Evolutionary conservation across 2,113 vertebrate genomes (phyloP), one percentile per base, ranked within the genome.

Genomic region (Carollia perspicillata): DNA sequence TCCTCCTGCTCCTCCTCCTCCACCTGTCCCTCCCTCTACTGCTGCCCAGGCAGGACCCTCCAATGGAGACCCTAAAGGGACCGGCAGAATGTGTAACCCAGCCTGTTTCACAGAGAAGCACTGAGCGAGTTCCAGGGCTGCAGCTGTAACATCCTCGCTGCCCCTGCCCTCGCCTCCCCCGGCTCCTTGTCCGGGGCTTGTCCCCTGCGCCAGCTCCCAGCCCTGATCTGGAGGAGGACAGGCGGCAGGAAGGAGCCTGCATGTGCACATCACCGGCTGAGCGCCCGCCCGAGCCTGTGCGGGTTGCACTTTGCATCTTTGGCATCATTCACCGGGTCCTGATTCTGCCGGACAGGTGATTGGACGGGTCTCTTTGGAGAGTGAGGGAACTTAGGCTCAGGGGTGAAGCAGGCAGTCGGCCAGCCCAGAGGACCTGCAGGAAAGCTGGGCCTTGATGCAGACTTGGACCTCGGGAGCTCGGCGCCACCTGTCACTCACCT

Each of bases 311-410:
- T 8, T 2, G 30, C 20, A 4, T 47, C 63, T 10, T 11, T 14
- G 35, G 55, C 42, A 8, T 72, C 71, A 35, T 33, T 1, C 1
- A 6, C 37, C 23, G n/a, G 72, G 17, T 40, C 47, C 18, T 0
- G 0, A 0, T 7, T 33, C 53, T 0, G 18, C 3, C 0, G 1
- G 5, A 22, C 3, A 3, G 23, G 28, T 4, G 6, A n/a, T 0
- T 2, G 0, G 8, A 22, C 68, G 9, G 12, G 35, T 53, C 16
- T 37, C 84, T 65, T 11, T 22, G 14, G 44, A 66, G 28, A 72
- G 42, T 22, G 47, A 23, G 7, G 10, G 30, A 0, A 1, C 3
- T 8, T 3, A 17, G 22, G 6, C 33, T 55, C 35, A 22, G 40
- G n/a, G 83, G 35, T 1, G 33, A 90, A 20, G 10, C 14, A 30